Evolutionary conservation across 1,140 invertebrate species (phyloP).

Genomic region (Aphelinus atriplicis): DNA sequence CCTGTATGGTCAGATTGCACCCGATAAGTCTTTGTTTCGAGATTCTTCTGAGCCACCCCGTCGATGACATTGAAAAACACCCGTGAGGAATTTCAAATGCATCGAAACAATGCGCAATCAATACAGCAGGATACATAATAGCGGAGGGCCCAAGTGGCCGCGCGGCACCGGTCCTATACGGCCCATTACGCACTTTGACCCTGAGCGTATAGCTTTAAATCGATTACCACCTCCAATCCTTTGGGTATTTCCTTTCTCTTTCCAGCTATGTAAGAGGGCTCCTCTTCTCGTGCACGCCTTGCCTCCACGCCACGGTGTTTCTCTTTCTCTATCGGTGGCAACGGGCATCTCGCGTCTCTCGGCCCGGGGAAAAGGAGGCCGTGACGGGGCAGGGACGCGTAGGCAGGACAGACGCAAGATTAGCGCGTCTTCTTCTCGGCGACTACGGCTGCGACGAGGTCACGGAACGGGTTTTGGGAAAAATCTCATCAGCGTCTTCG

Average conservation of each 20-base stretch:
- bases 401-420: slow-evolving; percentile 47
- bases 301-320: background rate
- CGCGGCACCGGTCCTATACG: slow-evolving; percentile 5
- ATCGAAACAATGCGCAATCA: too few relatives aligned
- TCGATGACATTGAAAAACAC: too few relatives aligned
- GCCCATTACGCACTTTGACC: slow-evolving; percentile 31
- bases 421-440: slow-evolving; percentile 11
- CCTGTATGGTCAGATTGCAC: too few relatives aligned
- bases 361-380: slow-evolving; percentile 43
- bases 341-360: background rate
- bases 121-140: too few relatives aligned
- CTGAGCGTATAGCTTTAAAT: background rate
- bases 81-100: too few relatives aligned
- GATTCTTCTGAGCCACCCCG: too few relatives aligned
- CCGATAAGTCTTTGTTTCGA: too few relatives aligned
- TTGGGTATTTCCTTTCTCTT: slow-evolving; percentile 7
- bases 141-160: too few relatives aligned
- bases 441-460: slow-evolving; percentile 40
- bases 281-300: slow-evolving; percentile 6
- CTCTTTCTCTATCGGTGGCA: slow-evolving; percentile 8
- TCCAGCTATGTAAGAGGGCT: background rate
- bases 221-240: background rate
- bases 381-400: slow-evolving; percentile 29
- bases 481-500: slow-evolving; percentile 41
- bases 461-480: slow-evolving; percentile 56